These are phyloP conservation scores for Micoletzkya japonica DNA, from an alignment of 2,888 invertebrate genomes.

Conservation along the genomic window DNA sequence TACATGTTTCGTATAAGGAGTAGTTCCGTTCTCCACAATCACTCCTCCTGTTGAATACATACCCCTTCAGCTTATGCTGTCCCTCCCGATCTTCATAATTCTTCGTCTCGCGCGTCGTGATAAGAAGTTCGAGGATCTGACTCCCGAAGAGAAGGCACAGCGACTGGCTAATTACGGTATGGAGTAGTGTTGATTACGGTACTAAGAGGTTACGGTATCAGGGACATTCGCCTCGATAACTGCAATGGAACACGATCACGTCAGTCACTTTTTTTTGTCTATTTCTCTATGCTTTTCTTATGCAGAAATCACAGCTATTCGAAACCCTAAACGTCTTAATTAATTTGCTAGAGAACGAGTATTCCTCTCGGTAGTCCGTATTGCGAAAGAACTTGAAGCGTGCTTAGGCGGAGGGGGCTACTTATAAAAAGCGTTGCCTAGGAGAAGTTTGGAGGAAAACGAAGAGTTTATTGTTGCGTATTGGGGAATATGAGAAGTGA, in stretches of 20 bases:
- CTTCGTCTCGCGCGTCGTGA: constrained; percentile 57
- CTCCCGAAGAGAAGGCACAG: constrained; percentile 8
- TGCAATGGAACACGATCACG: constrained; percentile 1
- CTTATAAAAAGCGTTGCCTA: too few species aligned
- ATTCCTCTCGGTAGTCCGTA: too few species aligned
- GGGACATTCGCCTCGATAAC: constrained; percentile 20
- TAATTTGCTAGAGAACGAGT: neutral
- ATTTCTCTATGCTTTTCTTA: neutral
- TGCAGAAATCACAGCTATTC: too few species aligned
- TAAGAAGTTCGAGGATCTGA: constrained; percentile 26
- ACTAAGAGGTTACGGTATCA: neutral
- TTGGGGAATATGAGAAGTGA: too few species aligned
- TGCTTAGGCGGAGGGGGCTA: too few species aligned
- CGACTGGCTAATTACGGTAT: constrained; percentile 23
- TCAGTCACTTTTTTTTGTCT: neutral
- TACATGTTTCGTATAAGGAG: too few species aligned
- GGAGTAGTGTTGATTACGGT: neutral
- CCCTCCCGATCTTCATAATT: constrained; percentile 62
- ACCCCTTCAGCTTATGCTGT: constrained; percentile 51
- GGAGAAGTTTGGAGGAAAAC: too few species aligned
- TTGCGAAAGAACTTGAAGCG: too few species aligned
- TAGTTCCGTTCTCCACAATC: too few species aligned
- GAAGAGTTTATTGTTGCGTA: too few species aligned
- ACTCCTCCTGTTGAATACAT: constrained; percentile 71
- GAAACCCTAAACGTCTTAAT: neutral